A percentile compares a stretch with the other conserved stretches of the same genome.
These are phyloP conservation scores for Erethizon dorsatum DNA, from an alignment of 2,797 vertebrate species.

Conservation along the genomic window DNA sequence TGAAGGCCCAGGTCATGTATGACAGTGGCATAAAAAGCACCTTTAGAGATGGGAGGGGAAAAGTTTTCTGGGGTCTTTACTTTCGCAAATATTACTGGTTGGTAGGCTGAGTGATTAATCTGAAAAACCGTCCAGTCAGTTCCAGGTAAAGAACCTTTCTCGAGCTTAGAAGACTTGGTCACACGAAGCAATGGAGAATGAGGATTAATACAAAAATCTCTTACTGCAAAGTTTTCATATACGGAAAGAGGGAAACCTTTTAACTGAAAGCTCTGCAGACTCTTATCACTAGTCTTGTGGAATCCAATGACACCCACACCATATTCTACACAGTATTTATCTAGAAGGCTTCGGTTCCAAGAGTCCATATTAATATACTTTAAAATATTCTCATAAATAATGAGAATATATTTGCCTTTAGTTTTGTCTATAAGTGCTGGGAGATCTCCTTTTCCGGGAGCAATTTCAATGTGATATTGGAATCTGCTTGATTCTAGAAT, in stretches of 20 bases:
- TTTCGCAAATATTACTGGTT: slow-evolving; percentile 96
- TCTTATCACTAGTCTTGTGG: slow-evolving; percentile 95
- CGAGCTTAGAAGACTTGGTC: slow-evolving; percentile 94
- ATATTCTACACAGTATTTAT: slow-evolving; percentile 97
- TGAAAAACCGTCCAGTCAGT: slow-evolving; percentile 97
- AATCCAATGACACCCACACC: slow-evolving; percentile 97
- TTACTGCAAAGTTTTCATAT: slow-evolving; percentile 94
- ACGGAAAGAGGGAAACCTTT: slow-evolving; percentile 95
- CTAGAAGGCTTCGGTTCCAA: slow-evolving; percentile 97
- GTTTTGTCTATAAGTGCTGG: slow-evolving; percentile 95
- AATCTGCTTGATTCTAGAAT: slow-evolving; percentile 97
- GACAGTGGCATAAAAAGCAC: slow-evolving; percentile 93
- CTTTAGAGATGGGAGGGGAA: slow-evolving; percentile 86
- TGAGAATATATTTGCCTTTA: slow-evolving; percentile 95
- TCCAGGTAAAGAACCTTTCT: slow-evolving; percentile 94
- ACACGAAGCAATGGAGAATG: slow-evolving; percentile 95
- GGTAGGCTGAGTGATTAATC: slow-evolving; percentile 96
- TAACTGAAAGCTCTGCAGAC: slow-evolving; percentile 92
- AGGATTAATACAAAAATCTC: slow-evolving; percentile 96
- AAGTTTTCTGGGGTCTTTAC: slow-evolving; percentile 90
- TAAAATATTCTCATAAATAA: slow-evolving; percentile 97
- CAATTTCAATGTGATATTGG: slow-evolving; percentile 96
- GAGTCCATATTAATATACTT: slow-evolving; percentile 97
- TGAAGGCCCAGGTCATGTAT: slow-evolving; percentile 96
- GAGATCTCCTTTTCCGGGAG: slow-evolving; percentile 97